Conservation (phyloP, 2,888 invertebrate species). For the Eupithecia pulchellata region DNA sequence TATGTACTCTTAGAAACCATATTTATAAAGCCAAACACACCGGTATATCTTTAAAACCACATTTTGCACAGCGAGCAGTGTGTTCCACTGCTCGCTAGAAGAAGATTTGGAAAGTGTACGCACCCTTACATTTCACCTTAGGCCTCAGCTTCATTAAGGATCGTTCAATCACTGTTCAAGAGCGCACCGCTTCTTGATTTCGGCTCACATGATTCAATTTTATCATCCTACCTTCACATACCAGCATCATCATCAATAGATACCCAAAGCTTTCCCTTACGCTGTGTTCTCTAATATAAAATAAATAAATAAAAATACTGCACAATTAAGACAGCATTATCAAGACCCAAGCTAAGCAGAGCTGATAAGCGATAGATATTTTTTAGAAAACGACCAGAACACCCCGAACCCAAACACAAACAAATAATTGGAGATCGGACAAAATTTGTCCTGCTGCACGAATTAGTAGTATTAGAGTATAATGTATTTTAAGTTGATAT, state of each 20-base stretch:
- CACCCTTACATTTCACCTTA: constrained; percentile 65
- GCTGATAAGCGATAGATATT: no score
- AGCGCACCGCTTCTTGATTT: constrained; percentile 51
- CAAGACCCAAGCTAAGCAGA: no score
- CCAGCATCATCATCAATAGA: constrained; percentile 16
- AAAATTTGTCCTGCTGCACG: no score
- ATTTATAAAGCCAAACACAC: no score
- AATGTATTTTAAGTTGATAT: no score
- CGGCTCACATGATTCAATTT: constrained; percentile 35
- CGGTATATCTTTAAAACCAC: no score
- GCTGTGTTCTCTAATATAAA: background rate
- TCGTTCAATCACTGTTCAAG: constrained; percentile 74
- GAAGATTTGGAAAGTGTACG: background rate
- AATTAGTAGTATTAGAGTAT: no score
- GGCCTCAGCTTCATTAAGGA: constrained; percentile 74
- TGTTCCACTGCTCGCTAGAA: no score
- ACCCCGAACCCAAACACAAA: no score
- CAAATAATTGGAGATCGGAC: background rate
- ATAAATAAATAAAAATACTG: no score
- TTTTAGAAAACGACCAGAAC: no score
- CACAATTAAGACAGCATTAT: no score
- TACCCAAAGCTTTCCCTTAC: background rate
- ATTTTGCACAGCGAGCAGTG: background rate
- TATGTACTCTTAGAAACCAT: background rate
- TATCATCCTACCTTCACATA: background rate